Evolutionary conservation across 1,140 invertebrate genomes (phyloP).

Genomic region (Drosophila nannoptera): DNA sequence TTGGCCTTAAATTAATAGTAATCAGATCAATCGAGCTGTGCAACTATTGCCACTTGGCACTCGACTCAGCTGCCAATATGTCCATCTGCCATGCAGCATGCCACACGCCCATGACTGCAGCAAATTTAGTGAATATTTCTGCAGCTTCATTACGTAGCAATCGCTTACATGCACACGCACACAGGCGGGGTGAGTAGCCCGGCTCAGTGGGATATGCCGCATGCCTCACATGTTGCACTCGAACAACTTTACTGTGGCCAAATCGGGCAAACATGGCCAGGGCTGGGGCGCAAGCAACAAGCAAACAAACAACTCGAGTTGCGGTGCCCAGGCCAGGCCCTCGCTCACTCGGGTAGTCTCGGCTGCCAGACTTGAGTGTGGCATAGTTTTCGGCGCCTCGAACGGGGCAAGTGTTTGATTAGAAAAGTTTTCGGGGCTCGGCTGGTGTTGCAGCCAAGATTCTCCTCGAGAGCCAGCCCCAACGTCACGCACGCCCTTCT

Average conservation of each 20-base stretch:
- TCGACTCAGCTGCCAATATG: conserved; percentile 10
- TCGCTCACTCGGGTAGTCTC: background rate
- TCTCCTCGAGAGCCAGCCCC: too few relatives aligned
- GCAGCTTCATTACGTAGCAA: conserved; percentile 66
- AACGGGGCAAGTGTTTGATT: conserved; percentile 67
- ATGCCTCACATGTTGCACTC: conserved; percentile 54
- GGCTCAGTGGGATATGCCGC: conserved; percentile 9
- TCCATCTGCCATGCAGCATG: background rate
- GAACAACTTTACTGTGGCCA: conserved; percentile 56
- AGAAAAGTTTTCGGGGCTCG: conserved; percentile 51
- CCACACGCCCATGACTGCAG: background rate
- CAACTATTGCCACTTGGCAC: conserved; percentile 12
- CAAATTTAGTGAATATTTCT: conserved; percentile 60
- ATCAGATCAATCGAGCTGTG: background rate
- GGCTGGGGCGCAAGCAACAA: conserved; percentile 37
- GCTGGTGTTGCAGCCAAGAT: conserved; percentile 50
- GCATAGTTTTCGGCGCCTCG: conserved; percentile 37
- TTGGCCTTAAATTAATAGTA: conserved; percentile 2
- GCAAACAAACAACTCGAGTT: conserved; percentile 69
- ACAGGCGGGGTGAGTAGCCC: conserved; percentile 34
- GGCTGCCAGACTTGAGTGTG: conserved; percentile 2
- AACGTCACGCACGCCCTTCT: conserved; percentile 7
- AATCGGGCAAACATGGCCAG: conserved; percentile 44
- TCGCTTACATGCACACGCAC: conserved; percentile 35
- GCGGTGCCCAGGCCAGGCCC: too few relatives aligned